Conservation (phyloP, 2,888 invertebrate species). For the Parascotia fuliginaria region DNA sequence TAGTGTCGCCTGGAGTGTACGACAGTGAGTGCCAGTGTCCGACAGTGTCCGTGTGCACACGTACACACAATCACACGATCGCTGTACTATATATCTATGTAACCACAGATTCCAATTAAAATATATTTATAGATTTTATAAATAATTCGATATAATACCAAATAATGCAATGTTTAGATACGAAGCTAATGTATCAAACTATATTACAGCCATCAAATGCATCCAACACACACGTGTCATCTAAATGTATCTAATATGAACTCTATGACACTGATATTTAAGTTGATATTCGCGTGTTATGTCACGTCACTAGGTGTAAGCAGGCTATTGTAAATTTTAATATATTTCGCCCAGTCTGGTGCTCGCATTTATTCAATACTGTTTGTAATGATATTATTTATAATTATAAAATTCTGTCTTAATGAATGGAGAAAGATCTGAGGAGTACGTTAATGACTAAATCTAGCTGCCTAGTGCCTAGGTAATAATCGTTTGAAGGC, state of each 20-base stretch:
- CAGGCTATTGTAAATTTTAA: constrained; percentile 46
- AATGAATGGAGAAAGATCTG: not conserved
- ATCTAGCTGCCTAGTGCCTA: too few relatives aligned
- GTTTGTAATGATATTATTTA: constrained; percentile 45
- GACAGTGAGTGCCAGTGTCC: not conserved
- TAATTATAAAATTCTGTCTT: not conserved
- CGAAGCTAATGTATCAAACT: not conserved
- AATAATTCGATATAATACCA: not conserved
- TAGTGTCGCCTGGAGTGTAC: not conserved
- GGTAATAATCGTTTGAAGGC: too few relatives aligned
- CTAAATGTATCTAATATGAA: constrained; percentile 28
- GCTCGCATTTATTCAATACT: constrained; percentile 62
- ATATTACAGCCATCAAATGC: constrained; percentile 28
- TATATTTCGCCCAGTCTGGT: constrained; percentile 65
- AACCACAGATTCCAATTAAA: constrained; percentile 1
- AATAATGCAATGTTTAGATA: not conserved
- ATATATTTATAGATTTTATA: constrained; percentile 1
- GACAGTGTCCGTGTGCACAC: not conserved
- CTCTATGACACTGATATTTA: constrained; percentile 17
- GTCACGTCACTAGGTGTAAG: constrained; percentile 41
- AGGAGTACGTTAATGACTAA: too few relatives aligned
- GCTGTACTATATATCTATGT: constrained; percentile 4
- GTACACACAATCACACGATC: not conserved
- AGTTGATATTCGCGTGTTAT: constrained; percentile 31
- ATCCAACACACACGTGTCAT: constrained; percentile 13